Conservation (phyloP, 2,888 invertebrate genomes). For the Erynnis tages region DNA sequence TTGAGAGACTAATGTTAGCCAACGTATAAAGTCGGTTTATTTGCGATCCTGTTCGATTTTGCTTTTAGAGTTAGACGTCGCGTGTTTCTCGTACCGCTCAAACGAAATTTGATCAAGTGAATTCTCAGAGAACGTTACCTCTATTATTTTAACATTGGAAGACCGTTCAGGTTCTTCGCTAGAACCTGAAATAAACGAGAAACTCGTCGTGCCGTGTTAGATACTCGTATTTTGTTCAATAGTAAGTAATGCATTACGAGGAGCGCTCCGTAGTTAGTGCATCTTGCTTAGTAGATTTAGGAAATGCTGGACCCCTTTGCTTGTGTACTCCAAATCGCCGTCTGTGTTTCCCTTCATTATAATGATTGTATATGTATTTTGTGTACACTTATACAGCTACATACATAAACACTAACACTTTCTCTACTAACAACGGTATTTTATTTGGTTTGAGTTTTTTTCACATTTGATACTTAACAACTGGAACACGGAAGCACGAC, state of each 20-base stretch:
- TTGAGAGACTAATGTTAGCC: constrained; percentile 59
- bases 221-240: constrained; percentile 34
- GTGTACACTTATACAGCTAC: constrained; percentile 69
- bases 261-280: constrained; percentile 75
- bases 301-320: constrained; percentile 68
- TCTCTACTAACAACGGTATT: constrained; percentile 56
- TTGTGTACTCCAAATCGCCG: constrained; percentile 76
- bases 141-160: constrained; percentile 31
- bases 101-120: constrained; percentile 20
- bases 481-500: constrained; percentile 69
- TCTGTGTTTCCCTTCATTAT: constrained; percentile 71
- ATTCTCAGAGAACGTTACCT: constrained; percentile 20
- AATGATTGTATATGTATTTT: constrained; percentile 58
- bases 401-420: constrained; percentile 67
- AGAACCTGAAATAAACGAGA: constrained; percentile 49
- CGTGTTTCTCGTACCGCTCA: constrained; percentile 61
- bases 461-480: constrained; percentile 57
- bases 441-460: constrained; percentile 53
- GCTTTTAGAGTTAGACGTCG: constrained; percentile 59
- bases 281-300: constrained; percentile 67
- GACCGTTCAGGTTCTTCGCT: background rate
- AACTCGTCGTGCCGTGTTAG: constrained; percentile 55
- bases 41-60: constrained; percentile 71
- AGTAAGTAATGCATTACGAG: constrained; percentile 52
- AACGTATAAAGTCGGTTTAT: constrained; percentile 70